Evolutionary conservation across 1,140 invertebrate genomes (phyloP), one percentile per base, ranked within the genome.

Genomic region (Dryas iulia): DNA sequence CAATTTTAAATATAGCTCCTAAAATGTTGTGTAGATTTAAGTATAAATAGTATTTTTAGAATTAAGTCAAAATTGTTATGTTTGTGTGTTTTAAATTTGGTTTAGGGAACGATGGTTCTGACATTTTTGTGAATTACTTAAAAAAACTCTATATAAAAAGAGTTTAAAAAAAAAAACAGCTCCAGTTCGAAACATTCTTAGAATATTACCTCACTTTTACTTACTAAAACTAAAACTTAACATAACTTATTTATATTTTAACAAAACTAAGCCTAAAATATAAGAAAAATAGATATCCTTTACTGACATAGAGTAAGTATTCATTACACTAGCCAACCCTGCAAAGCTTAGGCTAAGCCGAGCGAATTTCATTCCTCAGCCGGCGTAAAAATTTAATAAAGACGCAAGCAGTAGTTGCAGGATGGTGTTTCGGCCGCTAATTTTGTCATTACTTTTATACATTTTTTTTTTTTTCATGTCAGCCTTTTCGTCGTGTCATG

Each of bases 331-430:
- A 73, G 75, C 73, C 78, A 72, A 74, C 77, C 73, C 69, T 71
- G 66, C 62, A 76, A 71, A 74, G 72, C 77, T 79, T 74, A 76
- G 76, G 65, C 71, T 79, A 76, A 79, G 74, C 77, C 69, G 70
- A 77, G 70, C 72, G 77, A 77, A 74, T 77, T 76, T 79, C 71
- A 73, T 75, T 69, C 63, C 69, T 59, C 47, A 33, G 66, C 35
- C 62, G 59, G 65, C 67, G 70, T 77, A 76, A 76, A 79, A 74
- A 77, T 79, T 77, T 76, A 76, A 76, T 76, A 75, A 77, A 71
- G 62, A 69, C 18, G 39, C 39, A 21, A 47, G 39, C 66, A 60
- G 62, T 58, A 62, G 61, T 31, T 25, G 39, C 18, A 47, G 60
- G 24, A 33, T 30, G 56, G 59, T 63, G 58, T 64, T 64, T 26